phyloP scores from a whole-genome alignment of 35 echinoderm and acorn worm genomes.

The Eucidaris tribuloides region DNA sequence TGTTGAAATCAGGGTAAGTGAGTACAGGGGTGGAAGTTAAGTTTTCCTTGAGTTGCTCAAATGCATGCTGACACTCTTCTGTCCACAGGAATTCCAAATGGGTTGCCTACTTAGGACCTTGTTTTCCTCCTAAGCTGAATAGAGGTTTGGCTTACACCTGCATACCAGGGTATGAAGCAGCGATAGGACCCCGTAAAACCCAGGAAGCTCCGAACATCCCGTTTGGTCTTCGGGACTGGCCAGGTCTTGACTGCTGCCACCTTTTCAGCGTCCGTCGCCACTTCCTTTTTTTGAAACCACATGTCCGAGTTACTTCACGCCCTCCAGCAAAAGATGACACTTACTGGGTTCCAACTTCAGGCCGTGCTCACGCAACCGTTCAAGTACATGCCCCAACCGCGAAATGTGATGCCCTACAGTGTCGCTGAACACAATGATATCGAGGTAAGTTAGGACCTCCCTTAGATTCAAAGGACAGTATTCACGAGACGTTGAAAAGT shows the following conservation, averaged over 20 bases:
- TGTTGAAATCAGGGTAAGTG: background rate
- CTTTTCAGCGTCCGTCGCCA: background rate
- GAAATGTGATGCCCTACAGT: background rate
- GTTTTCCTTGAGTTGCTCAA: too few relatives aligned
- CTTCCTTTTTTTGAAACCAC: slow-evolving; percentile 20
- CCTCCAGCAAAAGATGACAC: too few relatives aligned
- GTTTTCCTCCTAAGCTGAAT: background rate
- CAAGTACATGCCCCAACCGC: background rate
- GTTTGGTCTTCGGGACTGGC: background rate
- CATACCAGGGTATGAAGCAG: background rate
- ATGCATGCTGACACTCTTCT: background rate
- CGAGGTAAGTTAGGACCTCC: too few relatives aligned
- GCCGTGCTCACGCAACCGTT: too few relatives aligned
- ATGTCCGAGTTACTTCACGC: too few relatives aligned
- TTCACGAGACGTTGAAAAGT: too few relatives aligned
- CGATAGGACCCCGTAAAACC: background rate
- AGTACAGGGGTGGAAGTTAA: too few relatives aligned
- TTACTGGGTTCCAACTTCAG: slow-evolving; percentile 14
- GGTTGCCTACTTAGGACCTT: background rate
- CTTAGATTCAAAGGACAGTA: slow-evolving; percentile 29
- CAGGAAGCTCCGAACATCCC: background rate
- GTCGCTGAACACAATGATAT: slow-evolving; percentile 39
- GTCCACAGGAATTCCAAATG: background rate
- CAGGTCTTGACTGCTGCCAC: background rate
- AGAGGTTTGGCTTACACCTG: slow-evolving; percentile 3